These are phyloP conservation scores for Micromesistius poutassou DNA, from an alignment of 2,797 vertebrate species.

Conservation along the genomic window DNA sequence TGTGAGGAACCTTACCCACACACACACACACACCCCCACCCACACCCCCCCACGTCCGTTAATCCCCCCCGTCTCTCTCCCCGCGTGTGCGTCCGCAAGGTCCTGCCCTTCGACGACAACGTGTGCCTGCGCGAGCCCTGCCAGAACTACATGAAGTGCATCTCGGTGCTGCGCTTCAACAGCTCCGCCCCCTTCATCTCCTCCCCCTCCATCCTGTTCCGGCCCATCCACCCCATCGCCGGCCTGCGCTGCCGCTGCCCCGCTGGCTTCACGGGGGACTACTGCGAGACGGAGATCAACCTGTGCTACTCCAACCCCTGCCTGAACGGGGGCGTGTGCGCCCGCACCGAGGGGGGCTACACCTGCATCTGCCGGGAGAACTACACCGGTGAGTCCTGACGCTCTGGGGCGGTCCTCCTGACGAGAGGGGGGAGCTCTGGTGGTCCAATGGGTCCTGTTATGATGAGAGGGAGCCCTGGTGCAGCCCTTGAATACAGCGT, in stretches of 20 bases:
- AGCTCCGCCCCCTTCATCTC: slow-evolving; percentile 95
- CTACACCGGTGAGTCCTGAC: slow-evolving; percentile 81
- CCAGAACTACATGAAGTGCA: slow-evolving; percentile 99
- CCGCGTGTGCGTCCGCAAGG: slow-evolving; percentile 57
- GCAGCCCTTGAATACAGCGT: no score
- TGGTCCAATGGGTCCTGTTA: not conserved
- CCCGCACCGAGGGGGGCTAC: slow-evolving; percentile 89
- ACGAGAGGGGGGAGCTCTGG: not conserved
- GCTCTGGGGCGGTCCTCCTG: not conserved
- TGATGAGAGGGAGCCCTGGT: no score
- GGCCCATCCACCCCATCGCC: slow-evolving; percentile 94
- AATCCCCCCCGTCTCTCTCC: not conserved
- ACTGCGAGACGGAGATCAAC: slow-evolving; percentile 96
- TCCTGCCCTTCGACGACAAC: slow-evolving; percentile 96
- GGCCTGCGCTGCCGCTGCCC: slow-evolving; percentile 96
- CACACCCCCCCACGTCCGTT: not conserved
- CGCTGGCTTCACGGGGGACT: slow-evolving; percentile 93
- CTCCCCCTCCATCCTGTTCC: slow-evolving; percentile 89
- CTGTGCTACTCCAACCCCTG: slow-evolving; percentile 98
- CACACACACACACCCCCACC: not conserved
- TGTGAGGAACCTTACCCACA: no score
- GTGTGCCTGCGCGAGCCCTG: slow-evolving; percentile 96
- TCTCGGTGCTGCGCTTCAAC: slow-evolving; percentile 95
- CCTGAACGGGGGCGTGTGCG: slow-evolving; percentile 87
- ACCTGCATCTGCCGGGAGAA: slow-evolving; percentile 91